A percentile compares a stretch with the other conserved stretches of the same genome.
These are phyloP conservation scores for Drosophila mauritiana DNA, from an alignment of 1,140 invertebrate species.

Conservation along the genomic window DNA sequence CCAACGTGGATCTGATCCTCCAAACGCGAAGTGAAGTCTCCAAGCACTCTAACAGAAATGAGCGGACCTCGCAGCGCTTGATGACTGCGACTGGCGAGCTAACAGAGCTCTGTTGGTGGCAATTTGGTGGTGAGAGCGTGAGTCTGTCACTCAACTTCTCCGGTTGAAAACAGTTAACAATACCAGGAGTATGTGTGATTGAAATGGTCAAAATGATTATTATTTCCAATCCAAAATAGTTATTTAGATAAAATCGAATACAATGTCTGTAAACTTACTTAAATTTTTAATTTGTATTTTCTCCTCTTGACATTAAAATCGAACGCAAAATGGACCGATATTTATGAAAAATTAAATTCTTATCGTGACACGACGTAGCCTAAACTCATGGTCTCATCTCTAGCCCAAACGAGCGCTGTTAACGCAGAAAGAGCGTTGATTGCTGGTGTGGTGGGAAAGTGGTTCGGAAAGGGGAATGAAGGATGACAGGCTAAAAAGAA, in stretches of 20 bases:
- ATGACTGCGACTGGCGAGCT: conserved; percentile 18
- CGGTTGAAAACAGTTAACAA: no score
- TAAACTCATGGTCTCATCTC: neutral
- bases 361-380: neutral
- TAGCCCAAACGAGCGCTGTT: conserved; percentile 14
- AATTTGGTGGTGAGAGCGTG: conserved; percentile 6
- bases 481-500: conserved; percentile 52
- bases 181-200: no score
- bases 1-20: conserved; percentile 84
- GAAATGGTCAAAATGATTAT: no score
- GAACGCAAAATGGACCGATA: no score
- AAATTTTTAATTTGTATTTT: no score
- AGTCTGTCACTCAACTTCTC: neutral
- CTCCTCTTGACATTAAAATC: no score
- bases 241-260: neutral
- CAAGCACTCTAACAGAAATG: conserved; percentile 66
- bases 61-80: conserved; percentile 16
- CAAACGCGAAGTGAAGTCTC: conserved; percentile 84
- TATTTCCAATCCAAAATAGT: neutral
- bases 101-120: conserved; percentile 15
- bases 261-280: no score
- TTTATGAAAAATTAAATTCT: neutral
- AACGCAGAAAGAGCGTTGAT: conserved; percentile 20
- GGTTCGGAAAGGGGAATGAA: neutral
- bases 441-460: conserved; percentile 4